These are phyloP conservation scores for Cuculus canorus DNA, from an alignment of 2,797 vertebrate genomes.

Conservation along the genomic window DNA sequence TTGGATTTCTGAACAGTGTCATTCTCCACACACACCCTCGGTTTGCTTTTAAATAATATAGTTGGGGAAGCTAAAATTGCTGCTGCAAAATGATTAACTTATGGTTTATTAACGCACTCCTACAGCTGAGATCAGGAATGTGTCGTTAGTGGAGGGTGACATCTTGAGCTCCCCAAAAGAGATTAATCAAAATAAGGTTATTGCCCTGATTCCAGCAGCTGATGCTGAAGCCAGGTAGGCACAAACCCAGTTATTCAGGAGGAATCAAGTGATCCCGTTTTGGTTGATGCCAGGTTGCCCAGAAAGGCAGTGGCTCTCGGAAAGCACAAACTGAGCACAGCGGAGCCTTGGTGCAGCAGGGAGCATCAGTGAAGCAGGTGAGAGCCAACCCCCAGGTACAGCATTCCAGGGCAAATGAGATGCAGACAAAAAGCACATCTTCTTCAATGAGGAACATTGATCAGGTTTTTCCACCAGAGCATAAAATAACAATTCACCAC, in stretches of 20 bases:
- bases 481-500: not conserved
- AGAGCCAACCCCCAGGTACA: not conserved
- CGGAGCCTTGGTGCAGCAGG: not conserved
- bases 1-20: not conserved
- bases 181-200: not conserved
- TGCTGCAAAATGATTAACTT: not conserved
- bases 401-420: not conserved
- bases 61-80: not conserved
- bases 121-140: not conserved
- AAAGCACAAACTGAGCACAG: not conserved
- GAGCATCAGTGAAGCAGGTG: not conserved
- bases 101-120: not conserved
- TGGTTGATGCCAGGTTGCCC: not conserved
- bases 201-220: not conserved
- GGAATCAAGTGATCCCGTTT: not conserved
- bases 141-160: not conserved
- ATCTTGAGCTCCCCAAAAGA: not conserved
- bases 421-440: not conserved
- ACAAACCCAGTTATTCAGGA: not conserved
- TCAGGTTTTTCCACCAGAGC: not conserved
- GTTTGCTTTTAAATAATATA: not conserved
- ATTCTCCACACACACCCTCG: not conserved
- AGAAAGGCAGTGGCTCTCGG: not conserved
- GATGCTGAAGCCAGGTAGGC: not conserved
- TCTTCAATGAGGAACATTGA: not conserved